These are phyloP conservation scores for Blera fallax DNA, from an alignment of 2,888 invertebrate genomes.

Conservation along the genomic window DNA sequence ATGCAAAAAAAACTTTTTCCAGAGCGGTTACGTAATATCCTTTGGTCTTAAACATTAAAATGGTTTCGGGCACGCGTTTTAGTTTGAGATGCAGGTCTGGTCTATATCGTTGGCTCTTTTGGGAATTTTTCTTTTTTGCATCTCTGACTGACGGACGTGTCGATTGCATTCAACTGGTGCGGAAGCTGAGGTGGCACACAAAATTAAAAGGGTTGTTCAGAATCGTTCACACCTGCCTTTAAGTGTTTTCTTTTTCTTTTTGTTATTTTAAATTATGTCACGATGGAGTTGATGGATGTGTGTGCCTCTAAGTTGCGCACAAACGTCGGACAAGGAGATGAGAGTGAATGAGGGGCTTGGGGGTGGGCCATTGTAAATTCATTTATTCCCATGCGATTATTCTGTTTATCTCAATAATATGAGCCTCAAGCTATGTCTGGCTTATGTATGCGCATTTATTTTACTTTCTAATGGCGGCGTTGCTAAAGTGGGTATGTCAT, in stretches of 20 bases:
- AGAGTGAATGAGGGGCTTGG: conserved; percentile 4
- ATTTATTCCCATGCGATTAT: background rate
- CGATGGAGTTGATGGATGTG: background rate
- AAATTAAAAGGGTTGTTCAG: background rate
- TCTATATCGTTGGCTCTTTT: conserved; percentile 9
- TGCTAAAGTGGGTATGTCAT: background rate
- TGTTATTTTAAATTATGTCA: conserved; percentile 38
- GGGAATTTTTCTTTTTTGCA: conserved; percentile 24
- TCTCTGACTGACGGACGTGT: background rate
- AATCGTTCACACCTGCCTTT: conserved; percentile 36
- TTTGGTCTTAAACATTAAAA: conserved; percentile 33
- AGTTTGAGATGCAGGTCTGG: background rate
- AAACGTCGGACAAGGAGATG: conserved; percentile 5
- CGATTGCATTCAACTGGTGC: conserved; percentile 63
- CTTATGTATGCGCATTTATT: background rate
- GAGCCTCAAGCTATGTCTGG: background rate
- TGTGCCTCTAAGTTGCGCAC: conserved; percentile 20
- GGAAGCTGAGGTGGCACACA: background rate
- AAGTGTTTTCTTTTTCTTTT: conserved; percentile 34
- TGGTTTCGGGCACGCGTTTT: conserved; percentile 31
- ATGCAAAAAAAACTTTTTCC: conserved; percentile 28
- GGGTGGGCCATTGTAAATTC: background rate
- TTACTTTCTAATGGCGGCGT: background rate
- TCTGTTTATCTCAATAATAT: background rate
- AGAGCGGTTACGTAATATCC: conserved; percentile 62